Percentiles rank a stretch among this genome's conserved stretches.
Evolutionary conservation across 2,888 invertebrate species (phyloP).

Genomic region (Sturmia bella): DNA sequence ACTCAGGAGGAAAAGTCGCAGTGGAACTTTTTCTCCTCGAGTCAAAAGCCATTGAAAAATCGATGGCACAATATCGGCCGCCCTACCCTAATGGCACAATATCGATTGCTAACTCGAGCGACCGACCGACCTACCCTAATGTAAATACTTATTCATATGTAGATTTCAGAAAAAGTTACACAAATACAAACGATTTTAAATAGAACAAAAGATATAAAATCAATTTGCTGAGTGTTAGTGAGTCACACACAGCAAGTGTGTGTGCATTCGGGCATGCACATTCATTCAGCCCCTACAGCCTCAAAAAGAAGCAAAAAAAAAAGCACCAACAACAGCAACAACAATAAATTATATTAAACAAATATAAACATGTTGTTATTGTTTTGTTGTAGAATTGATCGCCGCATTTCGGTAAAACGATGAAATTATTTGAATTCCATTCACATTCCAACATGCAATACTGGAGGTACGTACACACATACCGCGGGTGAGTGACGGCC

Average conservation of each 20-base stretch:
- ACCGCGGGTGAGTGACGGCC: slow-evolving; percentile 57
- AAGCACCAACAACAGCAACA: too few species aligned
- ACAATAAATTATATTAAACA: slow-evolving; percentile 1
- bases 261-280: slow-evolving; percentile 36
- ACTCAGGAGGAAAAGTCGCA: too few species aligned
- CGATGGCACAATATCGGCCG: too few species aligned
- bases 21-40: too few species aligned
- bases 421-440: slow-evolving; percentile 80
- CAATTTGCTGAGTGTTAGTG: slow-evolving; percentile 19
- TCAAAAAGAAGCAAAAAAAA: slow-evolving; percentile 3
- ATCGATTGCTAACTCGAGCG: not conserved
- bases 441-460: slow-evolving; percentile 81
- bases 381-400: slow-evolving; percentile 62
- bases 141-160: slow-evolving; percentile 15
- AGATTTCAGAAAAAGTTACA: slow-evolving; percentile 8
- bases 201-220: slow-evolving; percentile 36
- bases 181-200: slow-evolving; percentile 15
- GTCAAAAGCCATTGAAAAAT: too few species aligned
- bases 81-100: too few species aligned
- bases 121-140: not conserved
- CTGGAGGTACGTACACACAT: slow-evolving; percentile 68
- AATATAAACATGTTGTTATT: slow-evolving; percentile 60
- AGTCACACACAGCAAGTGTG: slow-evolving; percentile 53
- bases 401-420: slow-evolving; percentile 72
- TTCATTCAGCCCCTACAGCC: slow-evolving; percentile 34